These are phyloP conservation scores for Ophiodon elongatus DNA, from an alignment of 2,113 vertebrate species.

Conservation along the genomic window DNA sequence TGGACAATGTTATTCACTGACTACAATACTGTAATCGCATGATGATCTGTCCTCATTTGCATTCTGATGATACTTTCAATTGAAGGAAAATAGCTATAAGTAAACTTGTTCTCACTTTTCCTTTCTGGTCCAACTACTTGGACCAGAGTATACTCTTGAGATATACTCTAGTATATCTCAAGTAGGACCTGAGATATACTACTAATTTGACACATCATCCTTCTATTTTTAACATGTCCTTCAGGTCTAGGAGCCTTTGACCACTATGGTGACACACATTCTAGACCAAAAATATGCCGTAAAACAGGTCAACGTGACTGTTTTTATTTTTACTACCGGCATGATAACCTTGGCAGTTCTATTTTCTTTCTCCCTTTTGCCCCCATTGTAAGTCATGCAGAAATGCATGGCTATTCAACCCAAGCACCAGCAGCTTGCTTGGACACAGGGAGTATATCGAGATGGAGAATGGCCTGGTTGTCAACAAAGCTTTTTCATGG, in stretches of 20 bases:
- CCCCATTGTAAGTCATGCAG: slow-evolving; percentile 50
- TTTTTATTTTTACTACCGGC: slow-evolving; percentile 17
- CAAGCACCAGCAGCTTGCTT: slow-evolving; percentile 10
- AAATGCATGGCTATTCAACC: slow-evolving; percentile 26
- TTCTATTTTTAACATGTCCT: slow-evolving; percentile 63
- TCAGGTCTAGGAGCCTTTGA: slow-evolving; percentile 27
- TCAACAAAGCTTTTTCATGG: slow-evolving; percentile 30
- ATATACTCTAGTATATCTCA: too few species aligned
- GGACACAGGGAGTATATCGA: slow-evolving; percentile 2
- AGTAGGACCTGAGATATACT: slow-evolving; percentile 5
- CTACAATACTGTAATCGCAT: background rate
- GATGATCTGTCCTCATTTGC: background rate
- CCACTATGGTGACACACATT: slow-evolving; percentile 57
- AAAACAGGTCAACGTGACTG: slow-evolving; percentile 57
- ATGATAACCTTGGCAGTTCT: slow-evolving; percentile 68
- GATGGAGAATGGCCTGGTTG: background rate
- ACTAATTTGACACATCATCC: slow-evolving; percentile 21
- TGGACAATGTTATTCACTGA: slow-evolving; percentile 13
- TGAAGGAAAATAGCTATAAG: background rate
- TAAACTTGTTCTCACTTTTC: slow-evolving; percentile 6
- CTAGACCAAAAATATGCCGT: slow-evolving; percentile 41
- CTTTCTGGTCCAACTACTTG: too few species aligned
- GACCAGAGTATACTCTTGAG: too few species aligned
- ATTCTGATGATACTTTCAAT: background rate
- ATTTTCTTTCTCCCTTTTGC: slow-evolving; percentile 54